Base-by-base conservation (phyloP, 2,888 invertebrate species). In the Pollenia labialis region DNA sequence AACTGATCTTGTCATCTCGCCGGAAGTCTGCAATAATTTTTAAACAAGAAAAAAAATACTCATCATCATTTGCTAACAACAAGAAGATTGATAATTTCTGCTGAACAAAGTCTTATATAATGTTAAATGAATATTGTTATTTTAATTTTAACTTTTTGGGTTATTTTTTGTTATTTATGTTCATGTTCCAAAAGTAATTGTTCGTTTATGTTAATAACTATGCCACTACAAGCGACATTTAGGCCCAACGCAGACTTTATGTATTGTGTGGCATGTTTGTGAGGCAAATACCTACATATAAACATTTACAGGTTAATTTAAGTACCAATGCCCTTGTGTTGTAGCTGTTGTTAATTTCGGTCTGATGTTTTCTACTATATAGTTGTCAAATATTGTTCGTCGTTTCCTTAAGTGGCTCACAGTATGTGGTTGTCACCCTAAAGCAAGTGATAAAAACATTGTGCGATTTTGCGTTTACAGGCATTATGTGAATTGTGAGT, bases 181-280 rank as follows among this genome's bases (percentile, higher is more conserved):
- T 54, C 18, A 62, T 74, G 42, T 74, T 46, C 48, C 32, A 79
- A 69, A 82, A 79, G 60, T 74, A 77, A 82, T 85, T 82, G 69
- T 68, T 68, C 62, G 74, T 76, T 86, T 82, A 83, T 83, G 82
- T 86, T 76, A 86, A 86, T 86, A 52, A 72, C 75, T 69, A 79
- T 74, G 85, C 80, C 69, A 54, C 44, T 2, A 40, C 48, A 32
- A 44, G 16, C 16, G 56, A 16, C 11, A 64, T 9, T 58, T 44
- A 44, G 16, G 16, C 16, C 52, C 11, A 11, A 16, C 18, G 44
- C 11, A 62, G 50, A 10, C 40, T 18, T 18, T 62, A 71, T 32
- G 71, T 12, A 14, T 32, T 32, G 46, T 71, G 52, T 42, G 42
- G 7, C 46, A 56, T 16, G 54, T 48, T 44, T 54, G 18, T 64